Evolutionary conservation across 1,140 invertebrate genomes (phyloP).

Genomic region (Microvelia longipes): DNA sequence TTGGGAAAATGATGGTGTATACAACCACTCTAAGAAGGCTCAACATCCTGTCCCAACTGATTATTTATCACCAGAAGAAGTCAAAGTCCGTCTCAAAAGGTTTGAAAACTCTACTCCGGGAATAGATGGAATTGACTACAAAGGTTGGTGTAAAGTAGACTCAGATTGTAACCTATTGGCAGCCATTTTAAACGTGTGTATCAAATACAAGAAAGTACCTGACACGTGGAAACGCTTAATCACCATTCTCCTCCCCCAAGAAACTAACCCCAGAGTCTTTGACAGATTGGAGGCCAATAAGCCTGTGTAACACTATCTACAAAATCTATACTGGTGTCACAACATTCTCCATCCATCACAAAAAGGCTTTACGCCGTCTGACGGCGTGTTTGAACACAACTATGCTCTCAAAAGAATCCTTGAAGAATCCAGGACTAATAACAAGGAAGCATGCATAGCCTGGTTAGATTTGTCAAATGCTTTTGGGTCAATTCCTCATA

Average conservation of each 20-base stretch:
- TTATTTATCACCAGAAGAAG: constrained; percentile 5
- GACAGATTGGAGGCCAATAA: constrained; percentile 27
- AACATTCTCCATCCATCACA: constrained; percentile 9
- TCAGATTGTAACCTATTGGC: constrained; percentile 9
- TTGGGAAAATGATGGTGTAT: background rate
- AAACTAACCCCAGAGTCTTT: constrained; percentile 19
- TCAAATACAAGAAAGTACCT: constrained; percentile 11
- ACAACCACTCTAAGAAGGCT: background rate
- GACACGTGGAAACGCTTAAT: constrained; percentile 17
- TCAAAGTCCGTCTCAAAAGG: constrained; percentile 1
- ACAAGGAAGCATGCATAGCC: constrained; percentile 20
- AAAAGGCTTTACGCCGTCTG: constrained; percentile 14
- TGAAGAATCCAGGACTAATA: constrained; percentile 14
- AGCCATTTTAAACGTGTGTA: constrained; percentile 14
- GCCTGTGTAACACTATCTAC: constrained; percentile 23
- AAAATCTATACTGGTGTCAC: constrained; percentile 26
- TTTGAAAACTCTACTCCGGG: constrained; percentile 23
- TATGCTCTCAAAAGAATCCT: constrained; percentile 12
- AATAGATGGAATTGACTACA: constrained; percentile 18
- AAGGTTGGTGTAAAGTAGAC: constrained; percentile 7
- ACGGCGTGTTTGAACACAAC: constrained; percentile 9
- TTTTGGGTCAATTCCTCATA: constrained; percentile 26
- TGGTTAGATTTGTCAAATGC: constrained; percentile 27
- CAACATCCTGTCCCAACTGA: background rate
- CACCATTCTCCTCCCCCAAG: constrained; percentile 27